A percentile compares a stretch with the other conserved stretches of the same genome.
phyloP scores from a whole-genome alignment of 92 coral and sea anemone species.

The Metridium senile region DNA sequence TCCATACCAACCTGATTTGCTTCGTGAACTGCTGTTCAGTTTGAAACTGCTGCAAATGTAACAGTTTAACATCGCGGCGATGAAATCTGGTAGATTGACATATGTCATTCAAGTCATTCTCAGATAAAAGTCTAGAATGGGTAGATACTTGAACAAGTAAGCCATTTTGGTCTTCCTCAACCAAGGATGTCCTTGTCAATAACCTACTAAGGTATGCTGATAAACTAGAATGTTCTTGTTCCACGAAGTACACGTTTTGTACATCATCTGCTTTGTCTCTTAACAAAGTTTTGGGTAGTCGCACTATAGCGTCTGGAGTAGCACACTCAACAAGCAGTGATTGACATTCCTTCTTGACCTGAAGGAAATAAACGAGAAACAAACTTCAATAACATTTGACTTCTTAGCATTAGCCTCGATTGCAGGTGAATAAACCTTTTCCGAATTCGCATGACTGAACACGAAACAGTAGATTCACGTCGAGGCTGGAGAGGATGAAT shows the following conservation, averaged over 20 bases:
- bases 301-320: slow-evolving; percentile 82
- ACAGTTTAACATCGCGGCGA: slow-evolving; percentile 8
- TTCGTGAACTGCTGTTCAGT: slow-evolving; percentile 63
- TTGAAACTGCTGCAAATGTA: slow-evolving; percentile 63
- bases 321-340: slow-evolving; percentile 68
- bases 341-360: slow-evolving; percentile 58
- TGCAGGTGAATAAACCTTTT: too few relatives aligned
- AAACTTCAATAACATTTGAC: too few relatives aligned
- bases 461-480: too few relatives aligned
- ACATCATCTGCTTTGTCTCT: slow-evolving; percentile 41
- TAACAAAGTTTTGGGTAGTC: slow-evolving; percentile 58
- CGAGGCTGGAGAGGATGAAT: too few relatives aligned
- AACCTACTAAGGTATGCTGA: slow-evolving; percentile 38
- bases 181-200: background rate
- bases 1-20: slow-evolving; percentile 33
- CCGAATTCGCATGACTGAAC: too few relatives aligned
- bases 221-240: slow-evolving; percentile 76
- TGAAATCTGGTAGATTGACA: background rate
- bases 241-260: slow-evolving; percentile 52
- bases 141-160: slow-evolving; percentile 80
- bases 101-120: slow-evolving; percentile 38
- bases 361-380: background rate
- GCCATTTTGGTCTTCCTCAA: slow-evolving; percentile 43
- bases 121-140: slow-evolving; percentile 75
- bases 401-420: too few relatives aligned